phyloP scores from a whole-genome alignment of 2,113 vertebrate species.

The Dascyllus trimaculatus region DNA sequence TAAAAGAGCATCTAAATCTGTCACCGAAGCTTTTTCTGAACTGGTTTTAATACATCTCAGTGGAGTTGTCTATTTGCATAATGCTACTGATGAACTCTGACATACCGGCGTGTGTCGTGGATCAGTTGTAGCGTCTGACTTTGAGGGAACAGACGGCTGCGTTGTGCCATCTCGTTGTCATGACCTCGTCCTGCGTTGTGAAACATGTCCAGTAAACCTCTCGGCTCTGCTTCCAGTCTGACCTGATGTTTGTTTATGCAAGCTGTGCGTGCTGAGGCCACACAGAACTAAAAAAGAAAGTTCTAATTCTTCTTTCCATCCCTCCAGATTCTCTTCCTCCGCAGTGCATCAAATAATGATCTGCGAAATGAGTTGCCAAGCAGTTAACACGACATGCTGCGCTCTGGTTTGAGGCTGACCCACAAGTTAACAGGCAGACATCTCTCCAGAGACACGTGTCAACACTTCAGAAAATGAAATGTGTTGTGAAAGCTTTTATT shows the following conservation, averaged over 20 bases:
- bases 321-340: neutral
- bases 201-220: neutral
- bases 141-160: too few species aligned
- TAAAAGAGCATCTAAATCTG: too few species aligned
- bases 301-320: conserved; percentile 1
- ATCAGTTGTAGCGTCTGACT: too few species aligned
- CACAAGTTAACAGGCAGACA: neutral
- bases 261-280: neutral
- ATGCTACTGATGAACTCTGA: too few species aligned
- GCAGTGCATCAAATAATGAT: neutral
- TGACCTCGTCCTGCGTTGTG: neutral
- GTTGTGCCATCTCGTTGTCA: too few species aligned
- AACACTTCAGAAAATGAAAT: neutral
- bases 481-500: conserved; percentile 5
- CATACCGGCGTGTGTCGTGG: too few species aligned
- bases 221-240: neutral
- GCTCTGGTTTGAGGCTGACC: conserved; percentile 9
- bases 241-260: neutral
- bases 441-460: neutral
- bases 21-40: too few species aligned
- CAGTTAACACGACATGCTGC: neutral
- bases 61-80: too few species aligned
- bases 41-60: too few species aligned
- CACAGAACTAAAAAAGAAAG: neutral
- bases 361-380: neutral